phyloP scores from a whole-genome alignment of 2,888 invertebrate genomes.

The Lottia scabra region DNA sequence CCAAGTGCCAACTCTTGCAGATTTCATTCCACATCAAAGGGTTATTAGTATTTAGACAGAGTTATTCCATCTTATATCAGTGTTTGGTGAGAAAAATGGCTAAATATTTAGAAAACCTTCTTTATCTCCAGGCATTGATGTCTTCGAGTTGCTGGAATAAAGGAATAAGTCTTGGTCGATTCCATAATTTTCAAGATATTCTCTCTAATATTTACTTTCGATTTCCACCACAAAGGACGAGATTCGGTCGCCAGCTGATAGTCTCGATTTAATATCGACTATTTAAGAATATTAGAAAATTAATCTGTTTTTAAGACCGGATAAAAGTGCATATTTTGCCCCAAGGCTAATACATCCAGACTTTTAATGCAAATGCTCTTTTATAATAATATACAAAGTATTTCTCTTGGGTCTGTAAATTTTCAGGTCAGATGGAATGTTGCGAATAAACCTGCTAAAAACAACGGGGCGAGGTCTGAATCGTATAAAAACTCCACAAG shows the following conservation, averaged over 20 bases:
- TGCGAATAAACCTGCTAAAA: background rate
- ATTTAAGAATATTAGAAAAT: background rate
- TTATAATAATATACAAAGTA: too few relatives aligned
- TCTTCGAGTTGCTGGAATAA: background rate
- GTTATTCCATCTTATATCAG: constrained; percentile 1
- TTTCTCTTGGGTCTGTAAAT: too few relatives aligned
- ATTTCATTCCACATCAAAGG: background rate
- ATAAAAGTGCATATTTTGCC: too few relatives aligned
- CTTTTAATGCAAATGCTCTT: too few relatives aligned
- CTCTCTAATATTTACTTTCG: background rate
- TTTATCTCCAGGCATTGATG: background rate
- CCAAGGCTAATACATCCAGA: too few relatives aligned
- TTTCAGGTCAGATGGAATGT: too few relatives aligned
- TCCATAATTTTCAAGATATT: background rate
- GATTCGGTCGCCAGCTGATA: background rate
- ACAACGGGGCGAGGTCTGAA: background rate
- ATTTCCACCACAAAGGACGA: background rate
- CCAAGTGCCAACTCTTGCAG: background rate
- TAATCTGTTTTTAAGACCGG: background rate
- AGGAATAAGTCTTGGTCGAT: background rate
- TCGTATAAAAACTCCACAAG: background rate
- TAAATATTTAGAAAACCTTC: constrained; percentile 3
- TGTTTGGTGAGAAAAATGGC: constrained; percentile 1
- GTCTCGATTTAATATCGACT: background rate
- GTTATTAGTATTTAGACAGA: background rate